Conservation (phyloP, 2,888 invertebrate species). For the Timema podura region DNA sequence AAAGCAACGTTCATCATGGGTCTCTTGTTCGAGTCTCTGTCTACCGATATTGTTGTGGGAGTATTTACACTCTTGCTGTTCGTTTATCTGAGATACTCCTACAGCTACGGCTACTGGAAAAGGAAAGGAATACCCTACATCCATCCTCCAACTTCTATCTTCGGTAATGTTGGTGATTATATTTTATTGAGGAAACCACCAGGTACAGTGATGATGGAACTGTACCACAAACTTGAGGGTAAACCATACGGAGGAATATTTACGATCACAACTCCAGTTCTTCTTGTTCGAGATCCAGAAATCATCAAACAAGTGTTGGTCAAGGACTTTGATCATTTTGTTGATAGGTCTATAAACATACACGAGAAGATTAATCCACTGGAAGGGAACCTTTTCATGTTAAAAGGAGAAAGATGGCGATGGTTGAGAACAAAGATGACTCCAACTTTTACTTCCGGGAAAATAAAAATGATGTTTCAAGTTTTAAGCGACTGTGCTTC, state of each 20-base stretch:
- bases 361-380: conserved; percentile 25
- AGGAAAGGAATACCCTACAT: background rate
- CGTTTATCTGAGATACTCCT: background rate
- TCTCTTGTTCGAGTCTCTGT: too few species aligned
- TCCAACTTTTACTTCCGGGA: conserved; percentile 27
- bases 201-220: background rate
- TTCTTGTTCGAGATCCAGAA: background rate
- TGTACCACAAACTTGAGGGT: background rate
- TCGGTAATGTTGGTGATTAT: conserved; percentile 14
- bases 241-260: background rate
- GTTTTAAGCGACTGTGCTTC: conserved; percentile 20
- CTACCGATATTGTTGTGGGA: too few species aligned
- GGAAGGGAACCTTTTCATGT: conserved; percentile 25
- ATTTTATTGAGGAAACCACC: background rate
- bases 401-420: conserved; percentile 24
- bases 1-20: too few species aligned
- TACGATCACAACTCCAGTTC: background rate
- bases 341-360: background rate
- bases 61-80: background rate
- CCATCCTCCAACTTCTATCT: background rate
- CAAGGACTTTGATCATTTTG: conserved; percentile 5
- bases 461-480: conserved; percentile 27
- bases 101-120: conserved; percentile 13
- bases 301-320: background rate
- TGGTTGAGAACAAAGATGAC: conserved; percentile 24